phyloP scores from a whole-genome alignment of 2,888 invertebrate species.

The Nephrocerus scutellatus region DNA sequence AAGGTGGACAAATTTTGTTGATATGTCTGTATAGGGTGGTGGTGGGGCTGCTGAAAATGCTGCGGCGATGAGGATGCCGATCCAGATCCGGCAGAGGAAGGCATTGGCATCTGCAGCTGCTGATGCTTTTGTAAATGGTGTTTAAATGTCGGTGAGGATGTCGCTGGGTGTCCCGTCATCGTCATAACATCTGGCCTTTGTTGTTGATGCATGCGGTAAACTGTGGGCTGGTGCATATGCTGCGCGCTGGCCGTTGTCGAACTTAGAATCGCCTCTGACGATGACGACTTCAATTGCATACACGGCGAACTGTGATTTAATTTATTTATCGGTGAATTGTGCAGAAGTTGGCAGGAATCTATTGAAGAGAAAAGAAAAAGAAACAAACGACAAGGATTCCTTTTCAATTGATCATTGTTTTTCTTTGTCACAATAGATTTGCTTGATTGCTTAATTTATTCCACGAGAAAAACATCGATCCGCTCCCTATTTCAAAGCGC shows the following conservation, averaged over 20 bases:
- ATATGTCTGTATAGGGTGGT: no score
- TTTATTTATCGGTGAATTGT: constrained; percentile 39
- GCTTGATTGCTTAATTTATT: background rate
- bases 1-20: no score
- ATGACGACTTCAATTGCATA: constrained; percentile 29
- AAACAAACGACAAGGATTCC: constrained; percentile 1
- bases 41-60: constrained; percentile 16
- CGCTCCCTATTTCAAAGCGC: no score
- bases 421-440: background rate
- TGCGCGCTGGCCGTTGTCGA: no score
- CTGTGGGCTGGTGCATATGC: constrained; percentile 10
- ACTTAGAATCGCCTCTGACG: constrained; percentile 19
- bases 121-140: constrained; percentile 16
- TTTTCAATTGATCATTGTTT: background rate
- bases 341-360: constrained; percentile 46
- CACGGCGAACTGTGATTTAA: constrained; percentile 33
- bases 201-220: constrained; percentile 20
- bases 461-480: background rate
- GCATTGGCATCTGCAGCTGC: constrained; percentile 34
- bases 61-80: constrained; percentile 24
- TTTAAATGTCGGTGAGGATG: constrained; percentile 26
- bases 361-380: constrained; percentile 20
- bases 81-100: constrained; percentile 37
- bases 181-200: constrained; percentile 20
- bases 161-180: constrained; percentile 24